Percentiles rank a stretch among this genome's conserved stretches.
These are phyloP conservation scores for Bombus confusus DNA, from an alignment of 1,140 invertebrate genomes.

Conservation along the genomic window DNA sequence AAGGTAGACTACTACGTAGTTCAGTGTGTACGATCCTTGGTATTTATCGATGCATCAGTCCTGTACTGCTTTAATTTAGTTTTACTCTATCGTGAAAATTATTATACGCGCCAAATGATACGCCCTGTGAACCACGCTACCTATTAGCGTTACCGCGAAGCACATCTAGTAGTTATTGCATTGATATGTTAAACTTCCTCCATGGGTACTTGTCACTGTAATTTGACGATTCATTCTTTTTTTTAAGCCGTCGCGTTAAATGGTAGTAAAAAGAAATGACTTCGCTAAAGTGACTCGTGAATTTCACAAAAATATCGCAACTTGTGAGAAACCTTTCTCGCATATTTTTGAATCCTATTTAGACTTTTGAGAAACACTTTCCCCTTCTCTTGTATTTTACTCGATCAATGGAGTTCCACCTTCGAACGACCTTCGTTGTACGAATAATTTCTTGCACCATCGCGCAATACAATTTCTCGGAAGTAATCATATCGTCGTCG, in stretches of 20 bases:
- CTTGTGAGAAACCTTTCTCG: no score
- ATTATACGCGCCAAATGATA: neutral
- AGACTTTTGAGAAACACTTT: neutral
- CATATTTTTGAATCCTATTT: neutral
- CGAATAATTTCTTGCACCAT: neutral
- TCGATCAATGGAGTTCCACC: neutral
- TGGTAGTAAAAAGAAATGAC: neutral
- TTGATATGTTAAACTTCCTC: slow-evolving; percentile 35
- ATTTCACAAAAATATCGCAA: neutral
- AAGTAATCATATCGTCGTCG: neutral
- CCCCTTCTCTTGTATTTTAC: neutral
- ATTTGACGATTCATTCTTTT: slow-evolving; percentile 28
- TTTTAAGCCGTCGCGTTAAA: neutral
- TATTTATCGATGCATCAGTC: neutral
- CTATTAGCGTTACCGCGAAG: slow-evolving; percentile 36
- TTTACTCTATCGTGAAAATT: neutral
- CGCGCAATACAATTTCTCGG: neutral
- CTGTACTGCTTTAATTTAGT: neutral
- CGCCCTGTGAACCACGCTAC: slow-evolving; percentile 19
- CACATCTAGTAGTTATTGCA: slow-evolving; percentile 37
- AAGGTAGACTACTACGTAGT: neutral
- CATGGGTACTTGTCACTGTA: neutral
- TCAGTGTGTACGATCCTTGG: neutral
- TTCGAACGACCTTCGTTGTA: neutral
- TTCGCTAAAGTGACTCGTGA: neutral